Conservation (phyloP, 2,113 vertebrate species). For the Mesocricetus auratus region DNA sequence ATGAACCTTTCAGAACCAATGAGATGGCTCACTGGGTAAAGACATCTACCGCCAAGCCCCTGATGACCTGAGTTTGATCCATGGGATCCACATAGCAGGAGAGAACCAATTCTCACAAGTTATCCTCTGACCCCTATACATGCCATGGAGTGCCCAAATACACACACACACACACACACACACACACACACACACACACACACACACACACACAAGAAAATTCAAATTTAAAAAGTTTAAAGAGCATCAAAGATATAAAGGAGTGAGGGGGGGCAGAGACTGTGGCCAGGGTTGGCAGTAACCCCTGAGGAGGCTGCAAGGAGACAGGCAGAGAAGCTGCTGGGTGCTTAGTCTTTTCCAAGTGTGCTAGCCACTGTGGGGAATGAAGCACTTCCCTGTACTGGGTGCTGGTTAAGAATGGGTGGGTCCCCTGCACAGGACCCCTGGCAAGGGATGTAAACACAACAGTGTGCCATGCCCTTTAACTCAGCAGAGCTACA, state of each 20-base stretch:
- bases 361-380: not conserved
- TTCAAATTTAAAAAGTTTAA: not conserved
- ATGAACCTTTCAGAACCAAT: not conserved
- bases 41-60: not conserved
- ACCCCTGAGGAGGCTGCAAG: not conserved
- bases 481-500: not conserved
- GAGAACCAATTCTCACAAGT: not conserved
- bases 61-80: not conserved
- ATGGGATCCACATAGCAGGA: not conserved
- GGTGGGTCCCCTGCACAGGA: not conserved
- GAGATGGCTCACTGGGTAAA: not conserved
- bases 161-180: not conserved
- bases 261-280: rapidly evolving
- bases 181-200: not conserved
- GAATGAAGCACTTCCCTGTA: rapidly evolving
- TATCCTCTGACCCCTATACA: not conserved
- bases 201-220: not conserved
- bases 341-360: not conserved
- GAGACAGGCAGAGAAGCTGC: no score
- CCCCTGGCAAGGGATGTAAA: not conserved
- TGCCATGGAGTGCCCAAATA: not conserved
- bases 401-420: not conserved
- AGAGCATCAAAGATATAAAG: not conserved
- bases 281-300: rapidly evolving
- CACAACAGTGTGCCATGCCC: rapidly evolving